Base-by-base conservation (phyloP, 2,888 invertebrate genomes). In the Chaetogeoica ovagalla region DNA sequence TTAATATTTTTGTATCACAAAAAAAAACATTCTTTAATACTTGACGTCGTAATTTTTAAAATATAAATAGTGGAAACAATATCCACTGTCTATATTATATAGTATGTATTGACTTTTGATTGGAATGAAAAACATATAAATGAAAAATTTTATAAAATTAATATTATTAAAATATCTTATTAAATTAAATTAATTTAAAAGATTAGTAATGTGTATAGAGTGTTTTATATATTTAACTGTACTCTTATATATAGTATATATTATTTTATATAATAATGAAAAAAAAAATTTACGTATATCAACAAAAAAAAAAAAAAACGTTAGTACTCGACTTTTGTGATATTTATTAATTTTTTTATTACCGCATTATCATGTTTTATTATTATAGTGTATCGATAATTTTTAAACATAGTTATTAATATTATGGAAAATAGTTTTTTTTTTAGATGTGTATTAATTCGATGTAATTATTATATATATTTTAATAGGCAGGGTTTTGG, bases 1-100 rank as follows among this genome's bases (percentile, higher is more conserved):
- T n/a, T n/a, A n/a, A n/a, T n/a, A n/a, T n/a, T 55, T 55, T n/a
- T 23, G 43, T 55, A n/a, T 43, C n/a, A n/a, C 1, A 48, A 23
- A 23, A 23, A 48, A 48, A 48, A 48, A 3, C 52, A 11, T 63
- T 15, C 37, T 55, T 63, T 63, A 30, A 74, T 63, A 65, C 37
- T 6, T 30, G 30, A 30, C 4, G 4, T 30, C 19, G 37, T 74
- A 74, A 39, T 72, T n/a, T 63, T 17, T 65, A 74, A 65, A 65
- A 63, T 30, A 63, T 74, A 63, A 65, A 65, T 55, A 74, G 37
- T 57, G 37, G 37, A 39, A 65, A 74, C 63, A 37, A 65, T 65
- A 65, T 17, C 7, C 17, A 11, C 4, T 21, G 43, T n/a, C n/a
- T n/a, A n/a, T n/a, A 30, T 5, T 21, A 55, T 37, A 21, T 3